Evolutionary conservation across 2,797 vertebrate species (phyloP), one percentile per base, ranked within the genome.

Genomic region (Fistularia commersonii): DNA sequence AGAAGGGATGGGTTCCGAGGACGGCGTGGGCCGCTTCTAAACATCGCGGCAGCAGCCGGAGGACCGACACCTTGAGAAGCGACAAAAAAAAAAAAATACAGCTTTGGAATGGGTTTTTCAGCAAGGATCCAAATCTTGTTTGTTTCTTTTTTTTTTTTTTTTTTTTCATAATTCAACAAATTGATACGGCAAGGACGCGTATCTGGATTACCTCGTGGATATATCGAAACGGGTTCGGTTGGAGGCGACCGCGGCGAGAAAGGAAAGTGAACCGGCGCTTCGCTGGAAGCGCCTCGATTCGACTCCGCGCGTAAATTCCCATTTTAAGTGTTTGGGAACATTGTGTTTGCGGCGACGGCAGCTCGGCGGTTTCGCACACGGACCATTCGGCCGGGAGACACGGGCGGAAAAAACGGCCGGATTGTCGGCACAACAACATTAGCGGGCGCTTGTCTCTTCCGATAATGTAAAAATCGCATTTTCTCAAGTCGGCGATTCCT

Each of bases 1-100:
- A 83, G 80, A 99, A 99, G 0, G 96, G 97, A 58, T 99, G 96
- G 39, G 93, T 91, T 11, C 96, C 95, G 45, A 99, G 81, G 41
- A 92, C 60, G 11, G 64, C 36, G 55, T 92, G 79, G 42, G 97
- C 95, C 52, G 95, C 94, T 37, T 89, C 88, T 75, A 98, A 89
- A 77, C 97, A 98, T 36, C n/a, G 77, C 45, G 93, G 90, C 62
- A 98, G 69, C 1, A 97, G 79, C 6, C 51, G 83, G 51, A 95
- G 77, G 56, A 96, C 72, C 68, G 46, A 55, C 2, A 31, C 54
- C 83, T 85, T 62, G 12, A 66, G 65, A 46, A 15, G 15, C 5
- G 71, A 58, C 61, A 7, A 32, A 6, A 65, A 45, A n/a, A n/a
- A 0, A 53, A 37, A 8, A 36, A 36, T 36, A 36, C 35, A 23